A percentile compares a stretch with the other conserved stretches of the same genome.
Evolutionary conservation across 1,140 invertebrate genomes (phyloP).

Genomic region (Dryas iulia): DNA sequence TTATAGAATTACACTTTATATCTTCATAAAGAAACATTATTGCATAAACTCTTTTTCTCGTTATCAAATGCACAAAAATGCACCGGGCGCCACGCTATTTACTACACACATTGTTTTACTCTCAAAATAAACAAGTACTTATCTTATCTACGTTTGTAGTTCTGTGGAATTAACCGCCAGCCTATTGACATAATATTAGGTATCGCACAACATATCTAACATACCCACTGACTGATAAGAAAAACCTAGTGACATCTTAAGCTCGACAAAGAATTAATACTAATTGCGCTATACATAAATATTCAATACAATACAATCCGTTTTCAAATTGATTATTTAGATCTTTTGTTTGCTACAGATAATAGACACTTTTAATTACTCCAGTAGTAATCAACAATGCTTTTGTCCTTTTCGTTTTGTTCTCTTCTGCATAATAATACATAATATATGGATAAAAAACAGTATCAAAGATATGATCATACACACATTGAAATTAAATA

Average conservation of each 20-base stretch:
- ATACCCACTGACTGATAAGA: constrained; percentile 38
- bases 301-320: background rate
- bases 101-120: constrained; percentile 21
- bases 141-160: constrained; percentile 44
- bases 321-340: background rate
- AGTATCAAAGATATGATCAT: background rate
- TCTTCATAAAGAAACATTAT: background rate
- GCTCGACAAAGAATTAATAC: too few species aligned
- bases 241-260: constrained; percentile 2
- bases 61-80: background rate
- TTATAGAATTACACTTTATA: background rate
- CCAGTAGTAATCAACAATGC: background rate
- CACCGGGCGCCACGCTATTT: background rate
- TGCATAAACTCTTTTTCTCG: background rate
- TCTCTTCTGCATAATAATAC: background rate
- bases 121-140: constrained; percentile 34
- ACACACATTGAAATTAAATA: background rate
- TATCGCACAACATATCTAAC: constrained; percentile 32
- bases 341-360: background rate
- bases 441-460: background rate
- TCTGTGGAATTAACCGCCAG: constrained; percentile 42
- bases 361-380: background rate
- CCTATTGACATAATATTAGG: constrained; percentile 44
- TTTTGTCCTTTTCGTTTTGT: background rate
- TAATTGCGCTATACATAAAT: background rate